Base-by-base conservation (phyloP, 2,888 invertebrate species). In the Epinotia nisella region DNA sequence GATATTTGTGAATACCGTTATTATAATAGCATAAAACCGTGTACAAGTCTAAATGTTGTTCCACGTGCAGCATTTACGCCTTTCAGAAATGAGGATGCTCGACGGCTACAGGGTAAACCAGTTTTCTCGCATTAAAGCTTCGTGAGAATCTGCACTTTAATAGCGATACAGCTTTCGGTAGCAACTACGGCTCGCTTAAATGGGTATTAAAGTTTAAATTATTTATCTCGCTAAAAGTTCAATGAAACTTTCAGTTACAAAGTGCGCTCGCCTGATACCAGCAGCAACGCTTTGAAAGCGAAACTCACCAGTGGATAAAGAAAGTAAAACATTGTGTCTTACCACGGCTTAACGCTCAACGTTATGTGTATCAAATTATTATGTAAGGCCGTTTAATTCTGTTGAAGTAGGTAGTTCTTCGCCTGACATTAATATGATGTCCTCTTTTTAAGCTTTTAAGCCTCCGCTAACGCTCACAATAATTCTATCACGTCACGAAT, bases 181-280 rank as follows among this genome's bases (percentile, higher is more conserved):
- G 80, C 80, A 83, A 83, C 81, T 83, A 83, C 81, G 80, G 82
- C 81, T 84, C 85, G 83, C 84, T 87, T 87, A 88, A 90, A 87
- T 86, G 85, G 87, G 83, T 87, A 89, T 90, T 88, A 88, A 88
- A 90, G 84, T 90, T 89, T 87, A 89, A 90, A 89, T 89, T 87
- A 91, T 91, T 90, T 90, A 90, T 89, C 87, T 87, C 83, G 78
- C 76, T 79, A 81, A 87, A 88, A 91, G 86, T 90, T 91, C 76
- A 76, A 80, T 78, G 81, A 83, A 86, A 89, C 84, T 90, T 88
- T 81, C 81, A 80, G 83, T 83, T 86, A 90, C 87, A 90, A 90
- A 88, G 89, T 85, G 82, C 79, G 78, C 76, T 79, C 78, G 80
- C 81, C 83, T 82, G 85, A 82, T 82, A 81, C 65, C 65, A 71